phyloP scores from a whole-genome alignment of 2,113 vertebrate species.

The Epinephelus fuscoguttatus region DNA sequence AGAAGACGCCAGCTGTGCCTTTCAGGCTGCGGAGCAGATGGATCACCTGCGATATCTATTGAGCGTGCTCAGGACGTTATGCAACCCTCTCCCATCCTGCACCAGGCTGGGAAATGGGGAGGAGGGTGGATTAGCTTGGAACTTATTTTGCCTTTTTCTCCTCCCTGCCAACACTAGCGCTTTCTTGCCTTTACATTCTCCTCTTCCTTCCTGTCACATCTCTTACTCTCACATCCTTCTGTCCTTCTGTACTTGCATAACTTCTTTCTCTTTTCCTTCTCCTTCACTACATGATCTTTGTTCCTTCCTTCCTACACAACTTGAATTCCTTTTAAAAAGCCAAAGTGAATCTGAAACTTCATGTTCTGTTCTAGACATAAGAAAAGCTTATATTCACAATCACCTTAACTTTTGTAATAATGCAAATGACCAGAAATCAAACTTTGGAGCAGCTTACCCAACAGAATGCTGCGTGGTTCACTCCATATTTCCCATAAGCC shows the following conservation, averaged over 20 bases:
- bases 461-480: too few species aligned
- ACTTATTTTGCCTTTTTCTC: neutral
- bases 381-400: too few species aligned
- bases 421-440: too few species aligned
- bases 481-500: too few species aligned
- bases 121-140: neutral
- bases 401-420: too few species aligned
- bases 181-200: neutral
- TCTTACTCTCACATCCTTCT: neutral
- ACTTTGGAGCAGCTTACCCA: too few species aligned
- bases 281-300: too few species aligned
- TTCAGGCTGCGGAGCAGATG: constrained; percentile 50
- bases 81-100: constrained; percentile 11
- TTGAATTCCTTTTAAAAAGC: too few species aligned
- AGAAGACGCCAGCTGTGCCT: constrained; percentile 60
- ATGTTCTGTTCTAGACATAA: too few species aligned
- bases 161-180: neutral
- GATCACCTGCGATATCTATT: constrained; percentile 48
- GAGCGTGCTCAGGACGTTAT: constrained; percentile 39
- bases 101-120: neutral
- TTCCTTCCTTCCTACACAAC: too few species aligned
- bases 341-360: too few species aligned
- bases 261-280: neutral
- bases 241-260: neutral
- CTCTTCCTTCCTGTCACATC: neutral